Conservation (phyloP, 2,113 vertebrate genomes). For the Circaetus cinerascens region DNA sequence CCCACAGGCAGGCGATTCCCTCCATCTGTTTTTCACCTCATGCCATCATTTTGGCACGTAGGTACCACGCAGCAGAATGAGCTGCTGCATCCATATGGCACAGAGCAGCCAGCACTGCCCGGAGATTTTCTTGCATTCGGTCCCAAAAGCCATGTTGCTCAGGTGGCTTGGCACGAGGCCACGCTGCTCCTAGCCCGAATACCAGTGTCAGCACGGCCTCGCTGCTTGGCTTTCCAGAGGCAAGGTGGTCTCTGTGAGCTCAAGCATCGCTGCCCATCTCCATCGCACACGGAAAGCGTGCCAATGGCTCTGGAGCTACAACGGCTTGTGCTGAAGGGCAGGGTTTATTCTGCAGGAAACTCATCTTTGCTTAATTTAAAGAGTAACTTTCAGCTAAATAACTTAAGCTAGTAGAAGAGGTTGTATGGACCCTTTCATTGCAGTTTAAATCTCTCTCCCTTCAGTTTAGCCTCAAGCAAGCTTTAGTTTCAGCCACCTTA, state of each 20-base stretch:
- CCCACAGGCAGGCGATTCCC: background rate
- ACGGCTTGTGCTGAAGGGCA: rapidly evolving
- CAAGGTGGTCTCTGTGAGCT: background rate
- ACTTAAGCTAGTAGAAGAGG: background rate
- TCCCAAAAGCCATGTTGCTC: background rate
- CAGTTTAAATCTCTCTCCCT: background rate
- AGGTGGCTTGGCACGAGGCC: rapidly evolving
- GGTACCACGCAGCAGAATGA: background rate
- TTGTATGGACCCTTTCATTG: background rate
- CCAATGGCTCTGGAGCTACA: background rate
- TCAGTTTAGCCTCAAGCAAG: background rate
- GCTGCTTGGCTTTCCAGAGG: background rate
- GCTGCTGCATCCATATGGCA: background rate
- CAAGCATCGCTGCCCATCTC: background rate
- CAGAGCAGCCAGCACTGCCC: background rate
- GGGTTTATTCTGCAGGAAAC: background rate
- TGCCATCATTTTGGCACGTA: background rate
- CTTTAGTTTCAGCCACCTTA: background rate
- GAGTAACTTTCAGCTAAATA: background rate
- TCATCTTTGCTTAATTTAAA: background rate
- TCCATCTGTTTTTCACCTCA: background rate
- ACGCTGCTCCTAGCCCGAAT: rapidly evolving
- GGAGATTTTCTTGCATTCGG: background rate
- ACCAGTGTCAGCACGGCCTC: rapidly evolving
- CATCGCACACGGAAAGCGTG: rapidly evolving